These are phyloP conservation scores for Archips crataeganus DNA, from an alignment of 2,888 invertebrate species.

Conservation along the genomic window DNA sequence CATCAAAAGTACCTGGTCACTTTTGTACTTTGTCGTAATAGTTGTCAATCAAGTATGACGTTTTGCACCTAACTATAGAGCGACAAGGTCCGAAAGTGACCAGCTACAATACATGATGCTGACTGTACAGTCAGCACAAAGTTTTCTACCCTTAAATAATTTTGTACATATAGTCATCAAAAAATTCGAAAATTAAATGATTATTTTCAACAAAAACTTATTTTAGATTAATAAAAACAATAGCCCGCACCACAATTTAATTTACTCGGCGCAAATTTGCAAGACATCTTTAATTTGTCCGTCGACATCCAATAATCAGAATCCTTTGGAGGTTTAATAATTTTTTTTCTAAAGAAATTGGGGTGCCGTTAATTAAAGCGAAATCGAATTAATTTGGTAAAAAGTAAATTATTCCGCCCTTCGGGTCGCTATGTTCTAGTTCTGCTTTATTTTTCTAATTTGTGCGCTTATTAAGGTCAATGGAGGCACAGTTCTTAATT, in stretches of 20 bases:
- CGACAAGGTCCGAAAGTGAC: no score
- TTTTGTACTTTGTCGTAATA: no score
- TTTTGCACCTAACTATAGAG: no score
- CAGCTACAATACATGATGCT: no score
- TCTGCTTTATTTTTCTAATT: slow-evolving; percentile 32
- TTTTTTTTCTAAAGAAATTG: slow-evolving; percentile 71
- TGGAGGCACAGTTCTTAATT: no score
- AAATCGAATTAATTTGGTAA: slow-evolving; percentile 79
- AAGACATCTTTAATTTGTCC: slow-evolving; percentile 43
- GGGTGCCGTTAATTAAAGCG: slow-evolving; percentile 80
- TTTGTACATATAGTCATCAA: no score
- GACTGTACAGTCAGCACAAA: no score
- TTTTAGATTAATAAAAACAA: slow-evolving; percentile 40
- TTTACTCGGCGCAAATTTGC: slow-evolving; percentile 40
- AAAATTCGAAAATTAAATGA: no score
- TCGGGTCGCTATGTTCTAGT: slow-evolving; percentile 34
- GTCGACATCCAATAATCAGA: slow-evolving; percentile 66
- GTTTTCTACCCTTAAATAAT: no score
- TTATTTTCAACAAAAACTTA: slow-evolving; percentile 19
- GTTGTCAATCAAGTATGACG: no score
- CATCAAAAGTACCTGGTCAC: no score
- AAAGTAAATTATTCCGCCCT: slow-evolving; percentile 72
- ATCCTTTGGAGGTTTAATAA: slow-evolving; percentile 73
- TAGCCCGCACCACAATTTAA: slow-evolving; percentile 37
- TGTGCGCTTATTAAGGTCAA: neutral